Base-by-base conservation (phyloP, 2,888 invertebrate species). In the Schizaphis graminum region DNA sequence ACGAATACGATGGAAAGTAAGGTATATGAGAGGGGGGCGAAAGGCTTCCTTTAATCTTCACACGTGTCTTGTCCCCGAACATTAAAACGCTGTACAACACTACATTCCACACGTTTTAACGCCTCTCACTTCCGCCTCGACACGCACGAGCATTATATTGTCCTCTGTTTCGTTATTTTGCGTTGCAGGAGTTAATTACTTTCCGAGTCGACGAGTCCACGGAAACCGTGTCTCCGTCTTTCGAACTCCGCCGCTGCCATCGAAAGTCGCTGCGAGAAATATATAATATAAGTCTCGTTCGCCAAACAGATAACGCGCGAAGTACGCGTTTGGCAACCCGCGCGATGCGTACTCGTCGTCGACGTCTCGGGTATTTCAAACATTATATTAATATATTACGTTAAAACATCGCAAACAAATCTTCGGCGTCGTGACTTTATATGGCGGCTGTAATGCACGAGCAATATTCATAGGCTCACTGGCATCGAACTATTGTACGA, bases 1-100 rank as follows among this genome's bases (percentile, higher is more conserved):
- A 28, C 44, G 28, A 44, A 28, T 26, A 11, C 26, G 24, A 16
- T 2, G 77, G 35, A 35, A 35, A 41, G 77, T 21, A 77, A 16
- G 35, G 35, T 3, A 21, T 35, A 21, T 2, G 35, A 1, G 77
- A 49, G 16, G 53, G 88, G 24, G 2, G 49, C 90, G 41, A 85
- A 47, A 91, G 56, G 41, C 86, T 86, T 90, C 89, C 93, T 94
- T 94, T 94, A 94, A 94, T 94, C 93, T 94, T 94, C 93, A 90
- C 93, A 90, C 93, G 90, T 90, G 93, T 94, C 89, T 93, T 93
- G 89, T 84, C 89, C 28, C 57, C 89, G 93, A 57, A 93, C 93
- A 85, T 93, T 93, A 93, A 93, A 93, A 93, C 93, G 85, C 93
- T 28, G 93, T 90, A 94, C 49, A 77, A 89, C 88, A 84, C 77